phyloP scores from a whole-genome alignment of 2,888 invertebrate species.

The Zeuzera pyrina region DNA sequence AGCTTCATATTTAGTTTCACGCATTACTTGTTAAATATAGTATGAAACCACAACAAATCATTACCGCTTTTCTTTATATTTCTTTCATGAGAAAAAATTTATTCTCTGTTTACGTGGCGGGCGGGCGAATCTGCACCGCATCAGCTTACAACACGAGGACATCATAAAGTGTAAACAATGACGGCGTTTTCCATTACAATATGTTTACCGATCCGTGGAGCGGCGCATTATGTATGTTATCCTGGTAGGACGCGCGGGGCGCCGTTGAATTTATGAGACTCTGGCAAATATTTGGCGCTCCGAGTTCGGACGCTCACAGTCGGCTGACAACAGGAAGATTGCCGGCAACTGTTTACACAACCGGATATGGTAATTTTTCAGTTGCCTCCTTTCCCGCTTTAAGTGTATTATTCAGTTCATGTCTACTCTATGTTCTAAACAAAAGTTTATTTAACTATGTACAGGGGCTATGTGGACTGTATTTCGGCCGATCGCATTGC shows the following conservation, averaged over 20 bases:
- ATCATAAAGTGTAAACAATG: constrained; percentile 72
- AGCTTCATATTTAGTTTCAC: constrained; percentile 18
- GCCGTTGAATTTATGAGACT: constrained; percentile 63
- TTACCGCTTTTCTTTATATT: constrained; percentile 7
- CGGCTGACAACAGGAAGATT: constrained; percentile 68
- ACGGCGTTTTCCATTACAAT: constrained; percentile 72
- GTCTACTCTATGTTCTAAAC: constrained; percentile 33
- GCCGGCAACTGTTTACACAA: constrained; percentile 60
- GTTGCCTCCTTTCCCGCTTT: constrained; percentile 29
- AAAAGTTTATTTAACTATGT: constrained; percentile 19
- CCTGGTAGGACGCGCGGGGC: constrained; percentile 59
- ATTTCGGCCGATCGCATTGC: not conserved
- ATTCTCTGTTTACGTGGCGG: constrained; percentile 29
- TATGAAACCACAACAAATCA: constrained; percentile 2
- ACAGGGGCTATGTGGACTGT: not conserved
- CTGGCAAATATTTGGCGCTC: constrained; percentile 69
- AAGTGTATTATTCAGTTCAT: constrained; percentile 47
- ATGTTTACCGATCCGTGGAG: constrained; percentile 71
- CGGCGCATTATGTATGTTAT: constrained; percentile 71
- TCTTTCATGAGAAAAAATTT: constrained; percentile 23
- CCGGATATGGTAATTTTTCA: constrained; percentile 64
- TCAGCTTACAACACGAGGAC: constrained; percentile 64
- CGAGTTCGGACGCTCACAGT: constrained; percentile 55
- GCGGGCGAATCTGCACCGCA: constrained; percentile 38
- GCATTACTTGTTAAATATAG: constrained; percentile 8